These are phyloP conservation scores for Nyctalus aviator DNA, from an alignment of 2,797 vertebrate species.

Conservation along the genomic window DNA sequence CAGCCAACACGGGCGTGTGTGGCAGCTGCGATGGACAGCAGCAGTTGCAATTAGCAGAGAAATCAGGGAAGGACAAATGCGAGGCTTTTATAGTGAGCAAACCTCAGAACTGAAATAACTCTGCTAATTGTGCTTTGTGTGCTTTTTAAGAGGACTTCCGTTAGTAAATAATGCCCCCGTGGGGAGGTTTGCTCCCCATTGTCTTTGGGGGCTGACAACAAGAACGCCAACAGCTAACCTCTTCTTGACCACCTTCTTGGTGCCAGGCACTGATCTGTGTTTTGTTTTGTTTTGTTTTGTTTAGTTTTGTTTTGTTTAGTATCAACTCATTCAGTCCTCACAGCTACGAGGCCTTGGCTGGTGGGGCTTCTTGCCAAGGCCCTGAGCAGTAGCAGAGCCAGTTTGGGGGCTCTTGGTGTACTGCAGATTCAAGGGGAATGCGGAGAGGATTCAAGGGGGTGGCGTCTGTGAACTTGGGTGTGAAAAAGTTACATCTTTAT, in stretches of 20 bases:
- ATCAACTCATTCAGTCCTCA: background rate
- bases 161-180: conserved; percentile 72
- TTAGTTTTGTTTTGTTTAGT: too few relatives aligned
- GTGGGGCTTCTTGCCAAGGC: background rate
- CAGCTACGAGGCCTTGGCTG: background rate
- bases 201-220: conserved; percentile 31
- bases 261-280: background rate
- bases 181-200: background rate
- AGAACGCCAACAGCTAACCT: background rate
- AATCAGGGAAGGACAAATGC: conserved; percentile 76
- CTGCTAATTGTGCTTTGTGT: conserved; percentile 79
- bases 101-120: conserved; percentile 80
- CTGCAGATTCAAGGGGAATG: background rate
- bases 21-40: conserved; percentile 75
- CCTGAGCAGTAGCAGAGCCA: too few relatives aligned
- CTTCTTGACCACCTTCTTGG: background rate
- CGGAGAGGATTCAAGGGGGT: background rate
- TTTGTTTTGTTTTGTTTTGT: too few relatives aligned
- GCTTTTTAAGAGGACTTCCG: conserved; percentile 74
- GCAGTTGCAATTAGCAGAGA: conserved; percentile 83
- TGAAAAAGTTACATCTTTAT: background rate
- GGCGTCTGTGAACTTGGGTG: background rate
- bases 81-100: conserved; percentile 76
- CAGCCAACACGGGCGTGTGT: conserved; percentile 69
- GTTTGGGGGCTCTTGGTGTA: background rate